phyloP scores from a whole-genome alignment of 2,113 vertebrate genomes.

The Elaphurus davidianus region DNA sequence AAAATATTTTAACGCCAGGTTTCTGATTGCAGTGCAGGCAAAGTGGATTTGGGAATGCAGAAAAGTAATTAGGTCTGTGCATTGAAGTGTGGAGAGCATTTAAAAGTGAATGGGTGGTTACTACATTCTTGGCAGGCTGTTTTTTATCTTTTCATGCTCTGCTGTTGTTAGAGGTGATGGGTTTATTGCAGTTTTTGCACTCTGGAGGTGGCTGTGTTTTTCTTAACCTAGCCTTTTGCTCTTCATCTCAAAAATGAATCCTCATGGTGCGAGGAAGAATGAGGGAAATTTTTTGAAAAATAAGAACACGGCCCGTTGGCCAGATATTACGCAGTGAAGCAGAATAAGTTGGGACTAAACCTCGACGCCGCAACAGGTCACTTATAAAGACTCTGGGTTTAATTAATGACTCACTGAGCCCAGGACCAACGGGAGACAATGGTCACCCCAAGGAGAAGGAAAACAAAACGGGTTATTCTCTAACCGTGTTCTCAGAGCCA shows the following conservation, averaged over 20 bases:
- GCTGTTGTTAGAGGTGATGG: slow-evolving; percentile 97
- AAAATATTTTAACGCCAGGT: slow-evolving; percentile 97
- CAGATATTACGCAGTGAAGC: slow-evolving; percentile 73
- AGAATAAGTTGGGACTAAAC: slow-evolving; percentile 75
- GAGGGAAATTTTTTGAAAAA: slow-evolving; percentile 71
- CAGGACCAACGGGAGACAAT: slow-evolving; percentile 78
- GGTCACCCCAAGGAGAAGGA: slow-evolving; percentile 78
- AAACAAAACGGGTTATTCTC: slow-evolving; percentile 78
- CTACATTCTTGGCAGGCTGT: slow-evolving; percentile 91
- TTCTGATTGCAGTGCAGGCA: slow-evolving; percentile 92
- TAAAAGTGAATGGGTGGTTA: slow-evolving; percentile 98
- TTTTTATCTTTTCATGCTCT: slow-evolving; percentile 93
- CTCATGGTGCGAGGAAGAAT: slow-evolving; percentile 73
- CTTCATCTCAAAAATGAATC: slow-evolving; percentile 79
- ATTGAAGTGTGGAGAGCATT: slow-evolving; percentile 97
- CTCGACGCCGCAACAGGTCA: slow-evolving; percentile 67
- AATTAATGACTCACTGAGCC: slow-evolving; percentile 81
- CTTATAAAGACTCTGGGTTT: slow-evolving; percentile 79
- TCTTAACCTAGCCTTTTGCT: slow-evolving; percentile 83
- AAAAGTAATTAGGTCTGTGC: slow-evolving; percentile 97
- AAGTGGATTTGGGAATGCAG: slow-evolving; percentile 94
- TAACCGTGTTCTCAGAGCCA: slow-evolving; percentile 64
- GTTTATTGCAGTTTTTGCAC: slow-evolving; percentile 99
- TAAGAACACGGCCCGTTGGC: slow-evolving; percentile 71
- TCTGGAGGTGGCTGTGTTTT: slow-evolving; percentile 89